Base-by-base conservation (phyloP, 2,113 vertebrate genomes). In the Nansenia antarctica region DNA sequence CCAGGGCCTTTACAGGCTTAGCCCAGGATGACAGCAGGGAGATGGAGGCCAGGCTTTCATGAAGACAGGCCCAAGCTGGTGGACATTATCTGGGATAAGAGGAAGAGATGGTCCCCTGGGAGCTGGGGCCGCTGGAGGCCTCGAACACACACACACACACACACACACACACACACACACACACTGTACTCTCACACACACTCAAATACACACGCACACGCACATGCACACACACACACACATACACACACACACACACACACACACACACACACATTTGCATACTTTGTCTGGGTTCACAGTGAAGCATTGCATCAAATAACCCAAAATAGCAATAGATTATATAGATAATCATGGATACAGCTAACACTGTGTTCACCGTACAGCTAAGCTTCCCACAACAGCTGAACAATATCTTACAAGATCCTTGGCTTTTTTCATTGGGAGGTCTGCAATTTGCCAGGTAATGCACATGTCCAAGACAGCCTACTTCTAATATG, bases 1-100 rank as follows among this genome's bases (percentile, higher is more conserved):
- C 73, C 47, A 1, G 62, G 62, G 65, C 67, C 53, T 76, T 83
- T 85, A 87, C 42, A 11, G 85, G 83, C 78, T 86, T 71, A 84
- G 30, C 64, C 69, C 58, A 72, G 79, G 83, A 88, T 86, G 81
- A 87, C 82, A 81, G 82, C 67, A 18, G 69, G 39, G 20, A 0
- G 42, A 67, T 45, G 24, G 74, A 63, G 81, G 72, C 75, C 2
- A 54, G 1, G 26, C 37, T 73, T n/a, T 73, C 34, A 67, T 37
- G 57, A 76, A 59, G 61, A 66, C 67, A 65, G 69, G 63, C 65
- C 57, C 24, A 54, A 54, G 53, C 45, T 70, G 31, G 55, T 31
- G 11, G n/a, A 62, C 35, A 60, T 67, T 67, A 71, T 60, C 42
- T 61, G 70, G 60, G 73, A 65, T 73, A 0, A 73, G 53, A 69